Percentiles rank a stretch among this genome's conserved stretches.
Evolutionary conservation across 2,113 vertebrate species (phyloP).

Genomic region (Brachyhypopomus occidentalis): DNA sequence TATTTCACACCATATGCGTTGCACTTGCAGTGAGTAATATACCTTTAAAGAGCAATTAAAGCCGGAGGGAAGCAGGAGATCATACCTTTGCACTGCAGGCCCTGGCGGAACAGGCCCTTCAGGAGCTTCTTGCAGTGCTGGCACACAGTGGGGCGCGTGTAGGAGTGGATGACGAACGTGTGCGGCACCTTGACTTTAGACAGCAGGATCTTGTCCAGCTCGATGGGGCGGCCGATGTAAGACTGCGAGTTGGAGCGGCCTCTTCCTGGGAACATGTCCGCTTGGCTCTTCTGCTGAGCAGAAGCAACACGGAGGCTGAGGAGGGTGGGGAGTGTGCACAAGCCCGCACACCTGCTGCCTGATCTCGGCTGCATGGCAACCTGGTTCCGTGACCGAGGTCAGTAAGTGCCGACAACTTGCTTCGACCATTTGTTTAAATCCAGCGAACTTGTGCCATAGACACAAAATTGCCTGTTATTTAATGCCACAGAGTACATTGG

Average conservation of each 20-base stretch:
- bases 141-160: slow-evolving; percentile 93
- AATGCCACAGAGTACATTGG: slow-evolving; percentile 18
- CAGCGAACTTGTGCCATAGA: background rate
- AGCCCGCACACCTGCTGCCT: too few species aligned
- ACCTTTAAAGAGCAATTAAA: slow-evolving; percentile 26
- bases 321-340: background rate
- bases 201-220: slow-evolving; percentile 92
- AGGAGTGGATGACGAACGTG: slow-evolving; percentile 96
- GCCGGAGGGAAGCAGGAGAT: background rate
- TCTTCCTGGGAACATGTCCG: slow-evolving; percentile 83
- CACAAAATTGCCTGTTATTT: slow-evolving; percentile 29
- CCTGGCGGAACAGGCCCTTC: slow-evolving; percentile 87
- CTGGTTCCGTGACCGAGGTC: background rate
- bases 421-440: background rate
- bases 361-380: too few species aligned
- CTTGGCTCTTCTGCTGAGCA: slow-evolving; percentile 83
- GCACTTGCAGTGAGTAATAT: background rate
- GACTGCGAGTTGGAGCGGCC: slow-evolving; percentile 93
- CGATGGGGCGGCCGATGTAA: slow-evolving; percentile 90
- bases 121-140: slow-evolving; percentile 98
- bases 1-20: background rate
- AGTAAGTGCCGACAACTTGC: background rate
- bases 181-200: slow-evolving; percentile 97
- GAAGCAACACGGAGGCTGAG: slow-evolving; percentile 40
- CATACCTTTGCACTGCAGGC: slow-evolving; percentile 87